Evolutionary conservation across 2,888 invertebrate genomes (phyloP), one percentile per base, ranked within the genome.

Genomic region (Lochmaea capreae): DNA sequence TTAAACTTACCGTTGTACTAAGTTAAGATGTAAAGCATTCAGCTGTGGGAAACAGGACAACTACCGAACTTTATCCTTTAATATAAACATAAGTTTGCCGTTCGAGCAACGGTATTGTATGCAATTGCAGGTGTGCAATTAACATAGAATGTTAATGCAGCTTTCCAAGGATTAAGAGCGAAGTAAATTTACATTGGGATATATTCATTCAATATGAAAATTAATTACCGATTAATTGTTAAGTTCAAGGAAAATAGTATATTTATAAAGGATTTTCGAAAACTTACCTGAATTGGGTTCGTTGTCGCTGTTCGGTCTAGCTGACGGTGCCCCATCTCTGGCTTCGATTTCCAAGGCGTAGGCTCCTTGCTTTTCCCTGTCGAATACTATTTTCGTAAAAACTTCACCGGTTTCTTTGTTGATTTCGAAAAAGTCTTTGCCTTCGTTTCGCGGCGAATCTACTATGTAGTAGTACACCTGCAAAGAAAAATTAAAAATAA

Each of bases 301-400:
- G 87, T 95, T 95, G 86, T 95, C 94, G 85, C 95, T 95, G 87
- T 97, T 97, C 59, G 97, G 97, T 78, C 97, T 90, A 70, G 97
- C 97, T 14, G 98, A 98, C n/a, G 97, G 95, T 72, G 96, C 96
- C 68, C 98, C 97, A 86, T 99, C 99, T 73, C 97, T 90, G 0
- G 98, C 99, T 87, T 97, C 97, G 82, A 99, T 98, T 86, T 98
- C 97, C 85, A 99, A 89, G 52, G 98, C 98, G 89, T 98, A 99
- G 74, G 98, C 97, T 62, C 96, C 96, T 87, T 98, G 97, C 90
- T 97, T 97, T 89, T 99, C 99, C 78, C 98, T 93, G 90, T 99
- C 99, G 90, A 99, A 99, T 83, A 97, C 95, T 81, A 95, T 91
- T 88, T 96, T 96, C 58, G 98, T 97, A 89, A 95, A 97, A 85